Percentiles rank a stretch among this genome's conserved stretches.
Evolutionary conservation across 2,797 vertebrate genomes (phyloP).

Genomic region (Cyclura pinguis): DNA sequence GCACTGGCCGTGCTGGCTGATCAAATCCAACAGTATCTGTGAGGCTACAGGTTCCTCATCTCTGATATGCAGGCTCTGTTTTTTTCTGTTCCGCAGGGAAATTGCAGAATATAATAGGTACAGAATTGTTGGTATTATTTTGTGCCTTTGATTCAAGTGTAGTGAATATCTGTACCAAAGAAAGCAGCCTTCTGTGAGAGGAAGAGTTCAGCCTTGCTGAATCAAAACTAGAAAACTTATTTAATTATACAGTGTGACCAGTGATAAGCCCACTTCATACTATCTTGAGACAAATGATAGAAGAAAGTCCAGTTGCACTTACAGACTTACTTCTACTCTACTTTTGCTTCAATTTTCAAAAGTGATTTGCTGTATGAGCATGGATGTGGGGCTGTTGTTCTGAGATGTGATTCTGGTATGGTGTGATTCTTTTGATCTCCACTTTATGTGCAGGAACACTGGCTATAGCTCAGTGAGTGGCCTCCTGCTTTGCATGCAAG

Average conservation of each 20-base stretch:
- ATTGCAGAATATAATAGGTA: not conserved
- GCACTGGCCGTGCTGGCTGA: too few relatives aligned
- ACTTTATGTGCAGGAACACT: not conserved
- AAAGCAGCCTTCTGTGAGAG: conserved; percentile 8
- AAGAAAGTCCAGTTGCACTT: not conserved
- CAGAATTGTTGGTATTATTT: not conserved
- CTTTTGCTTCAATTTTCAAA: not conserved
- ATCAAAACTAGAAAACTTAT: not conserved
- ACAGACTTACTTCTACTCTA: not conserved
- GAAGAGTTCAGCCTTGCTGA: not conserved
- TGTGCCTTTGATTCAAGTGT: not conserved
- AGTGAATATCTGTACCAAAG: conserved; percentile 39
- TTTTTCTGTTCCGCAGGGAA: not conserved
- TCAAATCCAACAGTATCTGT: not conserved
- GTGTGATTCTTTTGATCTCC: not conserved
- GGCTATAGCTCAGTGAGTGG: not conserved
- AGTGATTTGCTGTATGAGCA: too few relatives aligned
- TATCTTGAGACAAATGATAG: not conserved
- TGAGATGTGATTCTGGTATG: not conserved
- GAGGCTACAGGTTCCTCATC: not conserved
- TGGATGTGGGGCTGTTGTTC: not conserved
- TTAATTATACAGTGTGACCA: not conserved
- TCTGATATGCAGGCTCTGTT: not conserved
- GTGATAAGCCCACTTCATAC: not conserved
- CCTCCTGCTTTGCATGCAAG: not conserved